Evolutionary conservation across 1,140 invertebrate species (phyloP), one percentile per base, ranked within the genome.

Genomic region (Maconellicoccus hirsutus): DNA sequence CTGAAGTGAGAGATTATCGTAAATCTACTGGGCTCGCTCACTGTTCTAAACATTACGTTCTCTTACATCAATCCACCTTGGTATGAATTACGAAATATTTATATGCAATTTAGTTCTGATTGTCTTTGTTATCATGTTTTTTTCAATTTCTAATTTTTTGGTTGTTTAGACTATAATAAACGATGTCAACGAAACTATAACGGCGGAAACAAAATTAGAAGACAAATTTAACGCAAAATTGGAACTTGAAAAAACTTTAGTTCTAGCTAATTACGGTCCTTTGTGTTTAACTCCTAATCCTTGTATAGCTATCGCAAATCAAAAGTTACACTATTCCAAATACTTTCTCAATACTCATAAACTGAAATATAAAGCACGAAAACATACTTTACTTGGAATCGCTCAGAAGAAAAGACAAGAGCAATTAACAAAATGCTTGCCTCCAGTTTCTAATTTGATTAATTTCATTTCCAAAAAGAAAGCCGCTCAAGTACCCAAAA

Each of bases 281-380:
- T 80, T 97, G 1, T 96, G 92, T 78, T 81, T 96, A n/a, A 91
- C 94, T 78, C 92, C 93, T 1, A 87, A 90, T 75, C 90, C 90
- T 2, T 83, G 88, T 21, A 86, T 94, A n/a, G 87, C 87, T 27
- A 80, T 92, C 39, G 61, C 61, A 4, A 66, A 66, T 26, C 61
- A 82, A 89, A 63, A 84, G 25, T 25, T 66, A 23, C 61, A 66
- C 25, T 66, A 66, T 66, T 66, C 61, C 10, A 66, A 66, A 23
- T 66, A 66, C 25, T 66, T 66, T 66, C 25, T 66, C 21, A 66
- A 66, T 66, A 66, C 61, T 66, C 61, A 66, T 66, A 66, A 66
- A 66, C 16, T 66, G 25, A 66, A 19, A 19, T 66, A 23, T 23
- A 66, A 66, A 26, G 61, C 61, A 14, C 61, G 61, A 8, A 66